Percentiles rank a stretch among this genome's conserved stretches.
phyloP scores from a whole-genome alignment of 1,140 invertebrate genomes.

The Ceratitis capitata region DNA sequence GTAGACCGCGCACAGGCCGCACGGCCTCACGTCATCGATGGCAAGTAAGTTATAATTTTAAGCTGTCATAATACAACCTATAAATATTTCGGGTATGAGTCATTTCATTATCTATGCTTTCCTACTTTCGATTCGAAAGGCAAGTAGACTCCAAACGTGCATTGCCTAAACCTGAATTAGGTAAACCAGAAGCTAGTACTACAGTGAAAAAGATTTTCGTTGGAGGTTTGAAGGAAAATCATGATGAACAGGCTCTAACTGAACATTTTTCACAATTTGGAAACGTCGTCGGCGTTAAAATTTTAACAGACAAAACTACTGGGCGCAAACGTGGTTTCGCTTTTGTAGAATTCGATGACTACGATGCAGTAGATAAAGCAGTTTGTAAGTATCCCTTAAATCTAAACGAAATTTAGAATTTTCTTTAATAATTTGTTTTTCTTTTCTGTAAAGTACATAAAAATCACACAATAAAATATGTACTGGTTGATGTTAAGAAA shows the following conservation, averaged over 20 bases:
- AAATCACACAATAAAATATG: conserved; percentile 77
- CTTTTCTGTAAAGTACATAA: conserved; percentile 71
- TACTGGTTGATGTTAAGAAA: conserved; percentile 83
- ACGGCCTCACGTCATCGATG: conserved; percentile 74
- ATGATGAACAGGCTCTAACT: conserved; percentile 84
- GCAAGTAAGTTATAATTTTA: conserved; percentile 50
- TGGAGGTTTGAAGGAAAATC: conserved; percentile 88
- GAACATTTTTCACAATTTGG: conserved; percentile 89
- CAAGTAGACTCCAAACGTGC: conserved; percentile 82
- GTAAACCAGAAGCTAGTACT: conserved; percentile 85
- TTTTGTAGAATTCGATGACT: conserved; percentile 95
- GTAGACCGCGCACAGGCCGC: conserved; percentile 92
- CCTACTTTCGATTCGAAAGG: background rate
- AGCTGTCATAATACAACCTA: background rate
- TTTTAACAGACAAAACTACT: conserved; percentile 89
- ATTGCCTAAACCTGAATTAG: conserved; percentile 91
- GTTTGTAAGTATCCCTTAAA: conserved; percentile 40
- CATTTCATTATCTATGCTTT: background rate
- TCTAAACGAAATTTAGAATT: background rate
- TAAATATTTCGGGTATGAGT: background rate
- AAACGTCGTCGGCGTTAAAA: conserved; percentile 80
- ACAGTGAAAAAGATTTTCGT: conserved; percentile 96
- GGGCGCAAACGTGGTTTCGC: conserved; percentile 93
- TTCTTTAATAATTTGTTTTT: background rate
- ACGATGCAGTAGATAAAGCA: conserved; percentile 91